Evolutionary conservation across 2,113 vertebrate genomes (phyloP), one percentile per base, ranked within the genome.

Genomic region (Cochlearius cochlearius): DNA sequence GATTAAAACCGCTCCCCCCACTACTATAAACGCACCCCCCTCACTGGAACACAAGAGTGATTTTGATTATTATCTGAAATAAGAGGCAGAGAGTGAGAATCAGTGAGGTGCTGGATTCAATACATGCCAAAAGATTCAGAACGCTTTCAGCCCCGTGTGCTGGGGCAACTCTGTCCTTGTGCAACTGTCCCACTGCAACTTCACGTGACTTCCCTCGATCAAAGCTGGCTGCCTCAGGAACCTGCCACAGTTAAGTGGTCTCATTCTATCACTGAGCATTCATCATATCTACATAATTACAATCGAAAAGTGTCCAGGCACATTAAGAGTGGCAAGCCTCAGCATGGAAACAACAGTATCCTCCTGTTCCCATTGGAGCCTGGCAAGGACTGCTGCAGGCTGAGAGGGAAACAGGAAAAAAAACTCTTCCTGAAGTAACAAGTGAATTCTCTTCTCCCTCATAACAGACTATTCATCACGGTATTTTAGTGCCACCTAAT

Each of bases 191-290:
- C 85, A 34, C 9, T 68, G 90, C 66, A 80, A 62, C 22, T 50
- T 66, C 39, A 41, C 36, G 5, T 1, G 2, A 18, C 73, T 82
- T 88, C 36, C 66, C 53, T 88, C 87, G 25, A 23, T 86, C 67
- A 85, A 58, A 5, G 1, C 85, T 53, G 49, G 62, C 64, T 76
- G 71, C 85, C 53, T 73, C 39, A 4, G 74, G 94, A 95, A 38
- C 52, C 52, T 45, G 11, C 68, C 43, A 16, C 29, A 53, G 58
- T 39, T 68, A 75, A 53, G 22, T 50, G 59, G 20, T 94, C 93
- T 84, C 90, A 95, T 97, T 95, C 95, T 73, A 97, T 96, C 95
- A 90, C 75, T 93, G 79, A 43, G 59, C n/a, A 88, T 96, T 95
- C 41, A 18, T 96, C 90, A 36, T 62, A 69, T 32, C 72, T 58